Evolutionary conservation across 2,888 invertebrate species (phyloP).

Genomic region (Syrphus vitripennis): DNA sequence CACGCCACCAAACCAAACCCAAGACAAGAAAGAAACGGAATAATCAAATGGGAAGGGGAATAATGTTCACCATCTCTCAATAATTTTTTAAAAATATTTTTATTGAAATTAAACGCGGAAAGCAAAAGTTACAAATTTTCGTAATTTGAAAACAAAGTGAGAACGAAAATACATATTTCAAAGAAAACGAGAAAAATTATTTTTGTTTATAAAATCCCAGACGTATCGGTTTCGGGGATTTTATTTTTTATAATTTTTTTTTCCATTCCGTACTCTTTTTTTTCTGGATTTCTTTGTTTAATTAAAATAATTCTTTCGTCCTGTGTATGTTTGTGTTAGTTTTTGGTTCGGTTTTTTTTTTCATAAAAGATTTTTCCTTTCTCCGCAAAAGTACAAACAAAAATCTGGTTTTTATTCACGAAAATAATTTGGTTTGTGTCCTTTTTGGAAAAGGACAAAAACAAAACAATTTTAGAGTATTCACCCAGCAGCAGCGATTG

Average conservation of each 20-base stretch:
- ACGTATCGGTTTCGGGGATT: background rate
- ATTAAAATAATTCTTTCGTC: background rate
- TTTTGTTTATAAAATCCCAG: background rate
- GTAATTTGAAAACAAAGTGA: background rate
- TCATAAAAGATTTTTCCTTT: background rate
- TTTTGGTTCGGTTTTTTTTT: background rate
- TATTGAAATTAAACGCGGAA: background rate
- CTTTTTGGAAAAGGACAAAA: slow-evolving; percentile 9
- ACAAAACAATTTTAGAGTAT: background rate
- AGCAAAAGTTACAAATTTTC: background rate
- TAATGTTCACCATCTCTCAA: background rate
- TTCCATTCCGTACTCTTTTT: background rate
- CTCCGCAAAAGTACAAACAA: background rate
- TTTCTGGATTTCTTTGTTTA: background rate
- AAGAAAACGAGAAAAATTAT: too few relatives aligned
- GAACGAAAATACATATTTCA: background rate
- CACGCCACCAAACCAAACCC: background rate
- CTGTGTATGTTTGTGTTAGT: background rate
- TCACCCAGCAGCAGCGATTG: background rate
- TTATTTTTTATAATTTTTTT: background rate
- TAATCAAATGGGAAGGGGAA: background rate
- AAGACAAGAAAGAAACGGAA: background rate
- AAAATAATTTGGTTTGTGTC: background rate
- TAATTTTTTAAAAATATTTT: background rate
- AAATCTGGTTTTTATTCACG: background rate